Percentiles rank a stretch among this genome's conserved stretches.
Evolutionary conservation across 2,113 vertebrate species (phyloP).

Genomic region (Atractosteus spatula): DNA sequence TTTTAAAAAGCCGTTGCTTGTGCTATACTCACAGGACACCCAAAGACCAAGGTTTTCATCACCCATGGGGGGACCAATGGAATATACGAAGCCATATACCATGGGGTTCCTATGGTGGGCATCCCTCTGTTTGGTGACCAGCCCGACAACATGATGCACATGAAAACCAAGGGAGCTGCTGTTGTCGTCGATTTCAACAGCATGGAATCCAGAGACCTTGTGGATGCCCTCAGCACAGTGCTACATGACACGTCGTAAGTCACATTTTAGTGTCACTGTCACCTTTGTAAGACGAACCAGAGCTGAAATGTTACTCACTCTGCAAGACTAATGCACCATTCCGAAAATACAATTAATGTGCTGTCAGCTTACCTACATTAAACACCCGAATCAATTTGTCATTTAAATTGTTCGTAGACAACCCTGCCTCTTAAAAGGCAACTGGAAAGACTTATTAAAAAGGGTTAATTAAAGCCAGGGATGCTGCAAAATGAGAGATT

Average conservation of each 20-base stretch:
- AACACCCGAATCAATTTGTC: too few species aligned
- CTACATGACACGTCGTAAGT: constrained; percentile 78
- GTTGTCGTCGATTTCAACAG: constrained; percentile 66
- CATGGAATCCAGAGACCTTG: constrained; percentile 63
- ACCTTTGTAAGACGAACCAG: too few species aligned
- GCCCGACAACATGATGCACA: constrained; percentile 69
- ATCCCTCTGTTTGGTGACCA: constrained; percentile 82
- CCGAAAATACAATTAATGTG: too few species aligned
- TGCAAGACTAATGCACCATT: too few species aligned
- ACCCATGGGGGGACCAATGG: constrained; percentile 85
- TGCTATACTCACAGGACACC: constrained; percentile 65
- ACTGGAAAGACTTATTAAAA: too few species aligned
- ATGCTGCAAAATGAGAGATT: too few species aligned
- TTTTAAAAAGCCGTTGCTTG: not conserved
- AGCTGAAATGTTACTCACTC: too few species aligned
- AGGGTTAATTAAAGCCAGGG: too few species aligned
- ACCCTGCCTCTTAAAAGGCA: too few species aligned
- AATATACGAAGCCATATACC: constrained; percentile 86
- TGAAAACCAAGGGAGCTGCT: constrained; percentile 74
- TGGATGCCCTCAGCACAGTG: constrained; percentile 66
- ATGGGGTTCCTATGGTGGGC: constrained; percentile 79
- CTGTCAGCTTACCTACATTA: too few species aligned
- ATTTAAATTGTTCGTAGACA: too few species aligned
- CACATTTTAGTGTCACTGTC: too few species aligned
- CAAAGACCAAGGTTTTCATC: constrained; percentile 78